Evolutionary conservation across 2,888 invertebrate genomes (phyloP), one percentile per base, ranked within the genome.

Genomic region (Ophion ventricosus): DNA sequence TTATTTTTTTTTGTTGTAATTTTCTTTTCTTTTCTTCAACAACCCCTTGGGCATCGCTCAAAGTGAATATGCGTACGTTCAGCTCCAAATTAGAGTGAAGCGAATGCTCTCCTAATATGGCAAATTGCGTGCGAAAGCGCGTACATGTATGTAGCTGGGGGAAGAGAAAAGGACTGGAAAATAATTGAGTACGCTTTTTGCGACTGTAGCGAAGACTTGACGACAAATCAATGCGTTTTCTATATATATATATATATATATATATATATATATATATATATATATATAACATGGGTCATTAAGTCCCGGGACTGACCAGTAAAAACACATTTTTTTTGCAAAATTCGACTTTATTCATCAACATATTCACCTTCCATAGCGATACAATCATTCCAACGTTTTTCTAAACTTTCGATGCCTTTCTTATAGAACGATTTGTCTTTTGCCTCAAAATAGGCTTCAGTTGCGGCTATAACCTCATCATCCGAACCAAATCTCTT

Each of bases 41-140:
- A 57, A 72, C 56, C 72, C 72, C 72, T 23, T 57, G 72, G 72
- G 72, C 29, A 72, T 57, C 72, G 72, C 57, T 57, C 17, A 72
- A 57, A 57, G 11, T 26, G 14, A 26, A 49, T 49, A 49, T 26
- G 14, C 35, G 29, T 20, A 57, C 20, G 56, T 17, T 23, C 23
- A 35, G 20, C n/a, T n/a, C 29, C 72, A 57, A 72, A 20, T 72
- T 72, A 57, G 56, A 49, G 11, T 14, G 72, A 35, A 20, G 29
- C 54, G 29, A 35, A 56, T 56, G 49, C 49, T 57, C 29, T 57
- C 56, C 72, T 72, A 23, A 72, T 72, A 72, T 57, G 57, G 72
- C 49, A 14, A 35, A 72, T 72, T 20, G 35, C 23, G 56, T 7
- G 72, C 49, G 49, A 49, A 40, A 43, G 11, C 29, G 49, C 14